Evolutionary conservation across 2,888 invertebrate species (phyloP), one percentile per base, ranked within the genome.

Genomic region (Oligia fasciuncula): DNA sequence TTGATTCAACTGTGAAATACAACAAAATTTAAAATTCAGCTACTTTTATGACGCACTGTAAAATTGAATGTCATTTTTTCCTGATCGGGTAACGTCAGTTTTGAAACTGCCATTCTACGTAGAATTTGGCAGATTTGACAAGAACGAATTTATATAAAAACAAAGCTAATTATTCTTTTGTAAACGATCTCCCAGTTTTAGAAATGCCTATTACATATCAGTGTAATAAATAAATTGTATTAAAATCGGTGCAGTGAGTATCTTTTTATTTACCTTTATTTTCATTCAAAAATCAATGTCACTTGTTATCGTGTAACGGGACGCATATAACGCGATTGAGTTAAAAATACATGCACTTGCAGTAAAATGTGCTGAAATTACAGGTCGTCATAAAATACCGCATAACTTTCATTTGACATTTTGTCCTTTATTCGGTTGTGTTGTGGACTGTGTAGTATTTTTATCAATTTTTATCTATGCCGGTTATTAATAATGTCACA

Each of bases 1-100:
- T 88, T 90, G 88, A 91, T 92, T 88, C 85, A 87, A 89, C 84
- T 85, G 77, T 43, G 83, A 46, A 85, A 89, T 67, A 73, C 87
- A 76, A 86, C 86, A 83, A 84, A 87, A 81, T 88, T 81, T 60
- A 83, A 87, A 75, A 77, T 67, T 54, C 68, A 6, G 17, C 0
- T 43, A 14, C 40, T 43, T 46, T 40, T 60, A 54, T 40, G 29
- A 54, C 49, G 13, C n/a, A 69, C 40, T 73, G 5, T 29, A 13
- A 2, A 69, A 57, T 46, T 13, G 0, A 17, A 46, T n/a, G 51
- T 43, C 79, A 78, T 69, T 84, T 76, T 81, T 71, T 51, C 83
- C 57, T 83, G 57, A 62, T 81, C 69, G 86, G 40, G 19, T 86
- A 88, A 80, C 62, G 67, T 77, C 49, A 73, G 29, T 35, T 35